phyloP scores from a whole-genome alignment of 2,113 vertebrate species.

The Lepidothrix coronata region DNA sequence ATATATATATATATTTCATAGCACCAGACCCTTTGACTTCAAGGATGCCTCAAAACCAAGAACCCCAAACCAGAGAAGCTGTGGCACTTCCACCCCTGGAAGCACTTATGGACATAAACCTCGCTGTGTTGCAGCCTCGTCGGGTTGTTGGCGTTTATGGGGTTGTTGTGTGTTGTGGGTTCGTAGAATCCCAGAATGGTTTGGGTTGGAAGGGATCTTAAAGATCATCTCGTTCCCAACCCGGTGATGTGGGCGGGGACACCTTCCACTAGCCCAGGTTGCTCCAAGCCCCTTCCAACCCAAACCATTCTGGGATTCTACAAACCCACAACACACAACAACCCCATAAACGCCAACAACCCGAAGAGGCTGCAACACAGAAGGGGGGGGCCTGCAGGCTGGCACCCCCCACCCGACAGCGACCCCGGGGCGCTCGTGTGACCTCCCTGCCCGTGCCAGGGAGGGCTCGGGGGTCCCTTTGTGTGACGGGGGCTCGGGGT shows the following conservation, averaged over 20 bases:
- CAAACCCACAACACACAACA: rapidly evolving
- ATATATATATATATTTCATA: rapidly evolving
- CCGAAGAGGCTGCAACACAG: neutral
- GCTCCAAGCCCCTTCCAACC: neutral
- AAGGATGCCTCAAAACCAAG: neutral
- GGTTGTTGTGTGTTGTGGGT: too few relatives aligned
- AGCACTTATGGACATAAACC: neutral
- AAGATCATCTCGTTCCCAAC: too few relatives aligned
- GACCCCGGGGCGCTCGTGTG: rapidly evolving
- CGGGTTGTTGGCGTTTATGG: too few relatives aligned
- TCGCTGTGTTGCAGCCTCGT: too few relatives aligned
- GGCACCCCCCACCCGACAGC: neutral
- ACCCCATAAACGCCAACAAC: neutral
- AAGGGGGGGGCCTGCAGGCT: rapidly evolving
- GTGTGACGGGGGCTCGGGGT: rapidly evolving
- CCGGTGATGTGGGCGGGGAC: too few relatives aligned
- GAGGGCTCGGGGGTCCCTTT: neutral
- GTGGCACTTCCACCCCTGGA: neutral
- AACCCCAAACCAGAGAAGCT: neutral
- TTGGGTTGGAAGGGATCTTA: too few relatives aligned
- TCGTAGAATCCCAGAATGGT: too few relatives aligned
- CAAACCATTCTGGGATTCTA: neutral
- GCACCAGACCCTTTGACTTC: neutral
- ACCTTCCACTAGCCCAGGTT: too few relatives aligned
- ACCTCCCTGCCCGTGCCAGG: neutral